Evolutionary conservation across 2,797 vertebrate genomes (phyloP).

Genomic region (Eleutherodactylus coqui): DNA sequence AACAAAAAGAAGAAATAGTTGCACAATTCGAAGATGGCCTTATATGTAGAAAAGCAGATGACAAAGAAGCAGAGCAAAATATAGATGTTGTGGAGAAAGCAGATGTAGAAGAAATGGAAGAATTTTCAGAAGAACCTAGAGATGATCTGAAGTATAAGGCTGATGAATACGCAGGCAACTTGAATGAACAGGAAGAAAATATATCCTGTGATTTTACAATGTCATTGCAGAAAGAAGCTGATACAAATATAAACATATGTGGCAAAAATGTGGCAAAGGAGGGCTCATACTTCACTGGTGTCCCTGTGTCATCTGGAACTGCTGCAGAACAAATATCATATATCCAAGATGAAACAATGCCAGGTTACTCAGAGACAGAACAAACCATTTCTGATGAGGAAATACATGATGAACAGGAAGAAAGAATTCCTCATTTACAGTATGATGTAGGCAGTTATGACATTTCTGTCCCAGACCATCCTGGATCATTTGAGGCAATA

Average conservation of each 20-base stretch:
- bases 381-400: slow-evolving; percentile 98
- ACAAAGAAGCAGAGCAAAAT: slow-evolving; percentile 81
- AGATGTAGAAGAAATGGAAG: slow-evolving; percentile 91
- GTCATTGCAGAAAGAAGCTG: slow-evolving; percentile 58
- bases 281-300: slow-evolving; percentile 69
- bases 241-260: slow-evolving; percentile 66
- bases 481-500: slow-evolving; percentile 84
- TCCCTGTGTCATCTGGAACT: slow-evolving; percentile 74
- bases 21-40: slow-evolving; percentile 73
- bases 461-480: slow-evolving; percentile 85
- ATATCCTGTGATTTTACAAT: slow-evolving; percentile 68
- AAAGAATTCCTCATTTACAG: slow-evolving; percentile 86
- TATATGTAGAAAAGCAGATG: slow-evolving; percentile 72
- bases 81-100: slow-evolving; percentile 92
- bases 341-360: slow-evolving; percentile 98
- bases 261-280: slow-evolving; percentile 70
- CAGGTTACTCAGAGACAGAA: slow-evolving; percentile 95
- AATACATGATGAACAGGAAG: slow-evolving; percentile 93
- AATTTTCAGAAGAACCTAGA: slow-evolving; percentile 78
- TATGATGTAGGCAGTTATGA: slow-evolving; percentile 86
- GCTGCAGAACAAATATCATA: slow-evolving; percentile 88
- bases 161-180: slow-evolving; percentile 53
- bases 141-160: slow-evolving; percentile 78
- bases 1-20: slow-evolving; percentile 78
- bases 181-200: slow-evolving; percentile 66